Base-by-base conservation (phyloP, 2,797 vertebrate species). In the Poeciliopsis presidionis region DNA sequence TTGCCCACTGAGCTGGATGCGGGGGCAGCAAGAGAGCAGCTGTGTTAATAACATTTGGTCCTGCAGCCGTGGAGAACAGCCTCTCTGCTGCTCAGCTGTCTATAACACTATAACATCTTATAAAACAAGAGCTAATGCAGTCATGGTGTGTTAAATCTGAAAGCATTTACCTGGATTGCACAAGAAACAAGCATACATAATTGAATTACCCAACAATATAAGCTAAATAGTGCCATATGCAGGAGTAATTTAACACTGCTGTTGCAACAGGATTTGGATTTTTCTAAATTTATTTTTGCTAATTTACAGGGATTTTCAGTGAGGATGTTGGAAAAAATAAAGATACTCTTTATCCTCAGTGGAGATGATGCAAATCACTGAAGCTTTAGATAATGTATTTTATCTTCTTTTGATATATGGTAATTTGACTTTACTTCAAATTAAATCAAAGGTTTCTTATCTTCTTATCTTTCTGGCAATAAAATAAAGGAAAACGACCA, bases 21-120 rank as follows among this genome's bases (percentile, higher is more conserved):
- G 8, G 46, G 75, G 63, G 47, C 41, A 72, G 57, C 5, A 61
- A 51, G 45, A 65, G 55, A 67, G 46, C 47, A 47, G 25, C 43
- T 41, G 73, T 63, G 53, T 71, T 80, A 59, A 75, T 76, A 75
- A 75, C 73, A 82, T 72, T 72, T 39, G 53, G 30, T 0, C 74
- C 67, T n/a, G 25, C n/a, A 47, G 67, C 28, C 2, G 13, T n/a
- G 0, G 67, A 82, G 1, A 72, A 46, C 36, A 65, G 33, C 30
- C 33, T 57, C 55, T 70, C 16, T 71, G 49, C 51, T 75, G 28
- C 49, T 59, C 22, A 47, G 70, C 51, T 53, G 45, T 73, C 70
- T 63, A 28, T 71, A 73, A 51, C 46, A 43, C 25, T n/a, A 36
- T 55, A 70, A 22, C 28, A 77, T 12, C 39, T 33, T 30, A 63